A percentile compares a stretch with the other conserved stretches of the same genome.
Evolutionary conservation across 2,888 invertebrate genomes (phyloP).

Genomic region (Camptogramma bilineatum): DNA sequence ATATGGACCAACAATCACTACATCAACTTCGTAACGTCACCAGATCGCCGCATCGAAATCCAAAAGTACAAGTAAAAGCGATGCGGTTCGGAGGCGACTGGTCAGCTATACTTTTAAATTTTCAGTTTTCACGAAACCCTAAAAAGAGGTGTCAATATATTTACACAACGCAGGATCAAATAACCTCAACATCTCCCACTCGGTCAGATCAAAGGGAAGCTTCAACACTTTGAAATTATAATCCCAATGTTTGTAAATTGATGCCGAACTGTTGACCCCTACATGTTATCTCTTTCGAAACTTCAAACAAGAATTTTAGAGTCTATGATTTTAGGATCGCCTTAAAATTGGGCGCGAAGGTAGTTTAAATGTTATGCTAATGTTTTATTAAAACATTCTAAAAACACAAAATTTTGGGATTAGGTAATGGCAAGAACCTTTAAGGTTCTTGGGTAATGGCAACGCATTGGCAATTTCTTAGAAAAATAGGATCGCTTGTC

Average conservation of each 20-base stretch:
- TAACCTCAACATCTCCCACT: background rate
- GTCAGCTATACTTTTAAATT: too few relatives aligned
- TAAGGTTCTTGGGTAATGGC: too few relatives aligned
- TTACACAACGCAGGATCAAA: constrained; percentile 24
- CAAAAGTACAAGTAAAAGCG: too few relatives aligned
- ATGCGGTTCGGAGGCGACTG: too few relatives aligned
- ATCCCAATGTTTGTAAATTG: constrained; percentile 18
- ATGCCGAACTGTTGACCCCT: constrained; percentile 10
- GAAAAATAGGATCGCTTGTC: too few relatives aligned
- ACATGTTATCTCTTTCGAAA: constrained; percentile 16
- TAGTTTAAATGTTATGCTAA: constrained; percentile 10
- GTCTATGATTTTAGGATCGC: constrained; percentile 9
- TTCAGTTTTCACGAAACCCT: background rate
- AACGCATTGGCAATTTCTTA: too few relatives aligned
- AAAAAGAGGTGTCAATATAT: constrained; percentile 2
- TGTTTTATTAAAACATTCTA: background rate
- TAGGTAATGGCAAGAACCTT: too few relatives aligned
- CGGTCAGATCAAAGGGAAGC: constrained; percentile 11
- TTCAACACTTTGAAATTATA: constrained; percentile 21
- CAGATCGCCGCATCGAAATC: too few relatives aligned
- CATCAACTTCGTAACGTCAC: too few relatives aligned
- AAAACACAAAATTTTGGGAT: background rate
- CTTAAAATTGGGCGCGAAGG: background rate
- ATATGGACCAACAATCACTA: too few relatives aligned
- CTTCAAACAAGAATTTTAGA: constrained; percentile 18